Evolutionary conservation across 2,113 vertebrate genomes (phyloP), one percentile per base, ranked within the genome.

Genomic region (Todiramphus saurophagus): DNA sequence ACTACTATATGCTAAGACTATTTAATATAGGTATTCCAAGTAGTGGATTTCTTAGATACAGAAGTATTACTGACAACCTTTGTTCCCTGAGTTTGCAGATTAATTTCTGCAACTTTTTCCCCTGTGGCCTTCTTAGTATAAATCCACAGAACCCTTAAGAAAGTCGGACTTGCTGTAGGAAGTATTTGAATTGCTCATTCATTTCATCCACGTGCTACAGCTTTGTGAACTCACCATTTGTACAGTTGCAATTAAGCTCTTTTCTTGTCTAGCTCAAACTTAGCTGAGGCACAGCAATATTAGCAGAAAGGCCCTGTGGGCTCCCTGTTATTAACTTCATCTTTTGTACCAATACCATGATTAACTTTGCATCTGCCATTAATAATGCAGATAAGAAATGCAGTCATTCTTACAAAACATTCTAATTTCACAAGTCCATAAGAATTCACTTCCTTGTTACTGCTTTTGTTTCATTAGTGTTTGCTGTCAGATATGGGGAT

Each of bases 341-440:
- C 20, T 67, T 83, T 89, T 70, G 27, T 92, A 85, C 55, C 63
- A 94, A 30, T 44, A 60, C 19, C 27, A 43, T 80, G 60, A 87
- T 94, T 92, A 96, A 88, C 19, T 94, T 97, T 96, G 46, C 48
- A 94, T 94, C 63, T 77, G 23, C n/a, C 67, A 48, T 74, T 74
- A 94, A 48, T 50, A 70, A 69, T 28, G 77, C 28, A 73, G 16
- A 82, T 83, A 62, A 92, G 88, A 94, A 79, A 75, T 33, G 6
- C 33, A 80, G 56, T 23, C 10, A 39, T 37, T 83, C 92, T 93
- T 74, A 81, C 44, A 91, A 93, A 96, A 63, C 31, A 70, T 83
- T 50, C 39, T 58, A 70, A 93, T 81, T 87, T 93, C 58, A 84
- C 13, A 69, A 44, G 10, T 43, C 39, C 14, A 19, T 23, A 43